Percentiles rank a stretch among this genome's conserved stretches.
phyloP scores from a whole-genome alignment of 2,797 vertebrate genomes.

The Distichodus sexfasciatus region DNA sequence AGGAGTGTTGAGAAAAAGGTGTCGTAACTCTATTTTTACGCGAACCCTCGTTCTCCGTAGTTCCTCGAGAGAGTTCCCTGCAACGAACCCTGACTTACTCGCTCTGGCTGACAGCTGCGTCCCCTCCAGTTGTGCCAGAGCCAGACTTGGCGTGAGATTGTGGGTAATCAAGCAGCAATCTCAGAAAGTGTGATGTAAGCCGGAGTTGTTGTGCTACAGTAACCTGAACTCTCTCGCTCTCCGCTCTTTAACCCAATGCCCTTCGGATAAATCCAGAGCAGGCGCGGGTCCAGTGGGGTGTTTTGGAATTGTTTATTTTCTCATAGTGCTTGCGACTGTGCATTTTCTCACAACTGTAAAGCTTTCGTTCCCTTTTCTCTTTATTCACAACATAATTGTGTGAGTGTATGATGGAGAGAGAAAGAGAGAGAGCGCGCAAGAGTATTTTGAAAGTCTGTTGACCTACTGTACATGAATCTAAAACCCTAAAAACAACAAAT shows the following conservation, averaged over 20 bases:
- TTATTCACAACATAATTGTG: too few species aligned
- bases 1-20: neutral
- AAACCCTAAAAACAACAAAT: too few species aligned
- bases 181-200: neutral
- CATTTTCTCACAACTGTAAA: neutral
- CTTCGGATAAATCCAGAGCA: neutral
- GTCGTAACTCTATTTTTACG: neutral
- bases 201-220: neutral
- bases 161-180: neutral
- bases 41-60: neutral
- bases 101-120: neutral
- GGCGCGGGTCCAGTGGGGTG: neutral
- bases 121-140: neutral
- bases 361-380: neutral
- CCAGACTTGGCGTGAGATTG: neutral
- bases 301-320: neutral
- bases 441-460: too few species aligned
- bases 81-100: neutral
- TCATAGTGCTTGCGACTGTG: neutral
- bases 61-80: constrained; percentile 32
- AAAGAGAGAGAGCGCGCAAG: too few species aligned
- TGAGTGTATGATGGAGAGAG: too few species aligned
- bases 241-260: constrained; percentile 20
- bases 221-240: neutral
- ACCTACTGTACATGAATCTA: too few species aligned